Conservation (phyloP, 2,888 invertebrate genomes). For the Drosophila parthenogenetica region DNA sequence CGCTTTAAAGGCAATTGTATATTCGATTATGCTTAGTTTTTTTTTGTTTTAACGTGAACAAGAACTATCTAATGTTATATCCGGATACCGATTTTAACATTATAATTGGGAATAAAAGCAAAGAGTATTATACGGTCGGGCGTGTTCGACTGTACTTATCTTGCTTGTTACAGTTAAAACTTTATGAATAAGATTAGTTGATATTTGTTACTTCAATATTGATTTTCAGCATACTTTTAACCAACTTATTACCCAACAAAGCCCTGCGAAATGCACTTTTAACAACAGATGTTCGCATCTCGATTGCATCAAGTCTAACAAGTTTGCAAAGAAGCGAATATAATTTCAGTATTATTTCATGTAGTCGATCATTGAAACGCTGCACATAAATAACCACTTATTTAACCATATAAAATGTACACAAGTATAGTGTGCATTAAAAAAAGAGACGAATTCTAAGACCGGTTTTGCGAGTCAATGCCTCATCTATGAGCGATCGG, state of each 20-base stretch:
- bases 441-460: slow-evolving; percentile 24
- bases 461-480: slow-evolving; percentile 40
- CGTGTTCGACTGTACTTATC: too few species aligned
- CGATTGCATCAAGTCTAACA: neutral
- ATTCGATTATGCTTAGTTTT: too few species aligned
- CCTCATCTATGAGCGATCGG: slow-evolving; percentile 15
- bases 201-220: too few species aligned
- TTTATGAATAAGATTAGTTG: too few species aligned
- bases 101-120: too few species aligned
- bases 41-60: too few species aligned
- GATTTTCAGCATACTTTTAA: neutral
- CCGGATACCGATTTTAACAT: too few species aligned
- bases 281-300: slow-evolving; percentile 3
- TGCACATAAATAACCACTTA: slow-evolving; percentile 38
- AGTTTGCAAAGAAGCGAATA: slow-evolving; percentile 5
- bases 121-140: too few species aligned
- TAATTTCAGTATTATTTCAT: slow-evolving; percentile 16
- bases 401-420: slow-evolving; percentile 26
- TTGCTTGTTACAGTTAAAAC: too few species aligned
- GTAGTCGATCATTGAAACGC: slow-evolving; percentile 24
- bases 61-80: too few species aligned
- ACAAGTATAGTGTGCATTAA: neutral
- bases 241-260: neutral
- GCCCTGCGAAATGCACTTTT: neutral
- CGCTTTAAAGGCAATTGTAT: too few species aligned